phyloP scores from a whole-genome alignment of 2,113 vertebrate genomes.

The Lutjanus erythropterus region DNA sequence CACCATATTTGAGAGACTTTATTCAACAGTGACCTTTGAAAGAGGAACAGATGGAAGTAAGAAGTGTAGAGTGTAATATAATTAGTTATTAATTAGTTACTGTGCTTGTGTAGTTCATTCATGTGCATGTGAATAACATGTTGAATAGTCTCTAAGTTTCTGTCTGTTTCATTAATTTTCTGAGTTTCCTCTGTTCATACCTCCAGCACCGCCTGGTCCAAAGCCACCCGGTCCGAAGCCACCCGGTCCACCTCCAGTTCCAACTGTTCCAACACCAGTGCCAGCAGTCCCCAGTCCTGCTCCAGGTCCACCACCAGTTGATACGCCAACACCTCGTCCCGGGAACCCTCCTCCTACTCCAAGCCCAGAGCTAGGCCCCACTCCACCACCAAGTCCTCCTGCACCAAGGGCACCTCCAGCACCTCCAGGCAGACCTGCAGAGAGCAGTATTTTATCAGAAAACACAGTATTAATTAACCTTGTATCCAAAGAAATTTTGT shows the following conservation, averaged over 20 bases:
- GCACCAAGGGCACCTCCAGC: slow-evolving; percentile 57
- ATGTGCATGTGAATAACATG: background rate
- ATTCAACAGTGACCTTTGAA: background rate
- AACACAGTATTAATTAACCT: too few relatives aligned
- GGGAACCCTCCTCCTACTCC: slow-evolving; percentile 60
- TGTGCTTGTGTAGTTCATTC: background rate
- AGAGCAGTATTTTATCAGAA: slow-evolving; percentile 1
- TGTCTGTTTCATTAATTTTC: background rate
- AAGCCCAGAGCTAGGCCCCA: slow-evolving; percentile 48
- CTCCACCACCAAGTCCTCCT: slow-evolving; percentile 62
- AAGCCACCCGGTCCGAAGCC: slow-evolving; percentile 59
- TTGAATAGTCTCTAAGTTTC: background rate
- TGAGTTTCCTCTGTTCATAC: slow-evolving; percentile 22
- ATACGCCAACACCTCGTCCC: slow-evolving; percentile 61
- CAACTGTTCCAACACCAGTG: slow-evolving; percentile 67
- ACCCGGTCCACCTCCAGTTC: slow-evolving; percentile 57
- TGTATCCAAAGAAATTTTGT: too few relatives aligned
- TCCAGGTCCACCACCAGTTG: slow-evolving; percentile 67
- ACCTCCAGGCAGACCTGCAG: slow-evolving; percentile 63
- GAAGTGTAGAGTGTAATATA: background rate
- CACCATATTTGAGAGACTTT: too few relatives aligned
- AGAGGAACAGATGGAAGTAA: background rate
- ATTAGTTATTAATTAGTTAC: background rate
- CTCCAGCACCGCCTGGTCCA: slow-evolving; percentile 60
- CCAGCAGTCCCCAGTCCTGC: slow-evolving; percentile 52